A percentile compares a stretch with the other conserved stretches of the same genome.
Conservation (phyloP, 2,797 vertebrate genomes). For the Sebastes jordani region DNA sequence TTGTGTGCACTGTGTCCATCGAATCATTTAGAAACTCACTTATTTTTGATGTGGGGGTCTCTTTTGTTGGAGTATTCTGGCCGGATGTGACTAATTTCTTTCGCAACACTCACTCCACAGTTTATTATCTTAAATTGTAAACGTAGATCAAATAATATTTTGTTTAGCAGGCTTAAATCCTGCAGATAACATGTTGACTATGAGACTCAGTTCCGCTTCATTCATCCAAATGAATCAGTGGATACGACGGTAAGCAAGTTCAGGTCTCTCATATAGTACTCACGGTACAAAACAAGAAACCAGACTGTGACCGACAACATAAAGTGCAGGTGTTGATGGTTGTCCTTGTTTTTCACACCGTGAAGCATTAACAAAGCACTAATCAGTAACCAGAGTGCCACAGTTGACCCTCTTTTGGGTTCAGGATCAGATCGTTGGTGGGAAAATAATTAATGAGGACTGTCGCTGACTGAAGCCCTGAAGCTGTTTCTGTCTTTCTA, state of each 20-base stretch:
- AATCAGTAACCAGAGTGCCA: background rate
- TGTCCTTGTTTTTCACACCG: conserved; percentile 7
- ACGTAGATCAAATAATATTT: background rate
- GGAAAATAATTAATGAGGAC: background rate
- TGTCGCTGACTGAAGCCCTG: background rate
- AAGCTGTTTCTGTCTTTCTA: background rate
- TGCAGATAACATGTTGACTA: background rate
- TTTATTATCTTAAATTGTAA: background rate
- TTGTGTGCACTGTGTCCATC: background rate
- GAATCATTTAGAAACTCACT: background rate
- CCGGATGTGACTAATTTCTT: background rate
- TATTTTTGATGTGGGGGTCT: background rate
- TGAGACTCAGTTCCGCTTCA: background rate
- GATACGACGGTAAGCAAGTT: background rate
- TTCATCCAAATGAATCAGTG: background rate
- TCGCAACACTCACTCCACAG: background rate
- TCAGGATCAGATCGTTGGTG: background rate
- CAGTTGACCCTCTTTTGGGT: background rate
- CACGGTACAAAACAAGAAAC: background rate
- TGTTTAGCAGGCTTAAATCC: background rate
- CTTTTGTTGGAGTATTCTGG: background rate
- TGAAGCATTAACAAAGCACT: background rate
- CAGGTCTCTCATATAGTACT: background rate
- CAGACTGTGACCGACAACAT: background rate
- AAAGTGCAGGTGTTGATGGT: background rate